Conservation (phyloP, 2,888 invertebrate species). For the Cheilosia urbana region DNA sequence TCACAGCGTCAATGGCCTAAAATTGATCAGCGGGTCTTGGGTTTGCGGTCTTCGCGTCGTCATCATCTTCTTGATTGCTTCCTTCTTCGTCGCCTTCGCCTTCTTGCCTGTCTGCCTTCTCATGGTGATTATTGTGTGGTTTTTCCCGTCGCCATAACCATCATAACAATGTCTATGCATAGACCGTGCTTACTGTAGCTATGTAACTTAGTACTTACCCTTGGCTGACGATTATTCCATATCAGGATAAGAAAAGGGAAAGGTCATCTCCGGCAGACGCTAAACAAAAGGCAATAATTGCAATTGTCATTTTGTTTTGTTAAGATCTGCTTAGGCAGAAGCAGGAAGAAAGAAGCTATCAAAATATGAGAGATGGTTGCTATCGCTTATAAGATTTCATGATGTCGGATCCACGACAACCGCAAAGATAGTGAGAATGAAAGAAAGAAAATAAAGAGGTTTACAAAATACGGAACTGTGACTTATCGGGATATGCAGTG, state of each 20-base stretch:
- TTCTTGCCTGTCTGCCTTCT: slow-evolving; percentile 14
- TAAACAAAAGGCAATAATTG: slow-evolving; percentile 9
- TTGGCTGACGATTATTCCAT: slow-evolving; percentile 15
- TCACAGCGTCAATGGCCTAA: slow-evolving; percentile 47
- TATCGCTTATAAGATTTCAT: background rate
- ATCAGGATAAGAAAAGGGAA: slow-evolving; percentile 14
- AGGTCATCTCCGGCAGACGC: background rate
- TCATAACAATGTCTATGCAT: slow-evolving; percentile 2
- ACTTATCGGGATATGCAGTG: slow-evolving; percentile 28
- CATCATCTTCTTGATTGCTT: slow-evolving; percentile 52
- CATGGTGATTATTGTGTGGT: slow-evolving; percentile 27
- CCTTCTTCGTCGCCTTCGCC: slow-evolving; percentile 52
- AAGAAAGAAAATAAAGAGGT: slow-evolving; percentile 13
- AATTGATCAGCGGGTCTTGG: slow-evolving; percentile 45
- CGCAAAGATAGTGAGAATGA: slow-evolving; percentile 20
- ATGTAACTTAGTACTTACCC: background rate
- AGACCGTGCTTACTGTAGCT: slow-evolving; percentile 7
- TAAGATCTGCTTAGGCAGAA: background rate
- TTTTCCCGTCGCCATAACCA: slow-evolving; percentile 32
- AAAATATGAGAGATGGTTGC: background rate
- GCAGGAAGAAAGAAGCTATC: background rate
- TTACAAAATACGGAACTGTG: slow-evolving; percentile 29
- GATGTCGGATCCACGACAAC: background rate
- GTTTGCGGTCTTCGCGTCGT: slow-evolving; percentile 22
- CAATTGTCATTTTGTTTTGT: background rate